Evolutionary conservation across 23 tunicate species (phyloP).

Genomic region (Corella eumyota): DNA sequence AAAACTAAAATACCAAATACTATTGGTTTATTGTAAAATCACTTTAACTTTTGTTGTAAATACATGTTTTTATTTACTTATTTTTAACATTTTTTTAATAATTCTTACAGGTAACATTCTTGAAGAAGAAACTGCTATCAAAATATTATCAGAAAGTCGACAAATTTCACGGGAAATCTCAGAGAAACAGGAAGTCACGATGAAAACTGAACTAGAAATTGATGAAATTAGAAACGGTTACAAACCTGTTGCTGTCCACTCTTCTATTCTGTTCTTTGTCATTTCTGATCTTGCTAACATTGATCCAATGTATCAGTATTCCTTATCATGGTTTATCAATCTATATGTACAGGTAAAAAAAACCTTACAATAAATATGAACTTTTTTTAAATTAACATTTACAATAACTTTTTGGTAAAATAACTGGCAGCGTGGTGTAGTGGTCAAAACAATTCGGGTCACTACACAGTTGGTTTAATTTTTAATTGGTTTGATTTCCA

Average conservation of each 20-base stretch:
- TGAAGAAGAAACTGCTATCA: conserved; percentile 77
- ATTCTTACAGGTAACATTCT: conserved; percentile 88
- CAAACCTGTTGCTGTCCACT: conserved; percentile 72
- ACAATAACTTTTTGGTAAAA: background rate
- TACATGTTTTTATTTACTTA: no score
- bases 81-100: no score
- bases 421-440: no score
- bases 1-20: no score
- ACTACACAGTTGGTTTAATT: no score
- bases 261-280: conserved; percentile 82
- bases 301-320: conserved; percentile 92
- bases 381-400: background rate
- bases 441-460: no score
- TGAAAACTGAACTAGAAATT: conserved; percentile 65
- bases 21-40: no score
- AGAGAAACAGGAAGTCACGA: conserved; percentile 71
- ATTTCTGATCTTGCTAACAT: conserved; percentile 85
- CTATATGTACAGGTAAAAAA: conserved; percentile 59
- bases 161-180: conserved; percentile 54
- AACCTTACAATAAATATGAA: no score
- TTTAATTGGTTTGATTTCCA: no score
- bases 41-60: no score
- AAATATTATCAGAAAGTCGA: conserved; percentile 57
- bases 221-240: conserved; percentile 68
- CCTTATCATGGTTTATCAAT: conserved; percentile 75